phyloP scores from a whole-genome alignment of 2,113 vertebrate genomes.

The Fregetta grallaria region DNA sequence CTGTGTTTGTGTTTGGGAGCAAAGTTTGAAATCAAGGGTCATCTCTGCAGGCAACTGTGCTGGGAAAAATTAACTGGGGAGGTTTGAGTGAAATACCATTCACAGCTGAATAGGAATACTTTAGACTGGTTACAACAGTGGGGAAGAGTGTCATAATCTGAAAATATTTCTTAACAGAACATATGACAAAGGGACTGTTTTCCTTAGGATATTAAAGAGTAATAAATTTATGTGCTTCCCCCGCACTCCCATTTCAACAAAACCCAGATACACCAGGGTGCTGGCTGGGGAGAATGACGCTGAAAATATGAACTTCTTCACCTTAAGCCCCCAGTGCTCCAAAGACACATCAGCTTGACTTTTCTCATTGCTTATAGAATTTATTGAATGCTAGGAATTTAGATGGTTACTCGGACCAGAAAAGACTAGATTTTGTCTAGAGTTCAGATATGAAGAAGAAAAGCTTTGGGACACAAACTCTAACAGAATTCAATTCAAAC shows the following conservation, averaged over 20 bases:
- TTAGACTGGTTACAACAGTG: slow-evolving; percentile 7
- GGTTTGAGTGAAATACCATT: slow-evolving; percentile 23
- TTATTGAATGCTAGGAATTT: background rate
- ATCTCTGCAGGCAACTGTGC: slow-evolving; percentile 40
- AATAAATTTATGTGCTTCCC: background rate
- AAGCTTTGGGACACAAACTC: background rate
- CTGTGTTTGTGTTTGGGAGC: slow-evolving; percentile 39
- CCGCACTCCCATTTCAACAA: background rate
- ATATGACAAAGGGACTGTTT: background rate
- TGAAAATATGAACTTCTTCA: slow-evolving; percentile 34
- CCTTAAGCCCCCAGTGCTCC: background rate
- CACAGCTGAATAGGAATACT: slow-evolving; percentile 9
- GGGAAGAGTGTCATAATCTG: background rate
- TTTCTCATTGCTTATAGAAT: background rate
- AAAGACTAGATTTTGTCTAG: background rate
- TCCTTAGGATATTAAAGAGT: background rate
- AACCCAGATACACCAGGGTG: background rate
- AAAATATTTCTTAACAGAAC: slow-evolving; percentile 55
- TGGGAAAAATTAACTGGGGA: slow-evolving; percentile 39
- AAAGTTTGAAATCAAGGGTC: slow-evolving; percentile 44
- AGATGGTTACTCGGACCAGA: background rate
- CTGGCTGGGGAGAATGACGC: background rate
- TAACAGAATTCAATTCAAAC: background rate
- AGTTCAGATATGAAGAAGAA: background rate
- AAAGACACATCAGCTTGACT: background rate